Evolutionary conservation across 2,113 vertebrate species (phyloP).

Genomic region (Fulmarus glacialis): DNA sequence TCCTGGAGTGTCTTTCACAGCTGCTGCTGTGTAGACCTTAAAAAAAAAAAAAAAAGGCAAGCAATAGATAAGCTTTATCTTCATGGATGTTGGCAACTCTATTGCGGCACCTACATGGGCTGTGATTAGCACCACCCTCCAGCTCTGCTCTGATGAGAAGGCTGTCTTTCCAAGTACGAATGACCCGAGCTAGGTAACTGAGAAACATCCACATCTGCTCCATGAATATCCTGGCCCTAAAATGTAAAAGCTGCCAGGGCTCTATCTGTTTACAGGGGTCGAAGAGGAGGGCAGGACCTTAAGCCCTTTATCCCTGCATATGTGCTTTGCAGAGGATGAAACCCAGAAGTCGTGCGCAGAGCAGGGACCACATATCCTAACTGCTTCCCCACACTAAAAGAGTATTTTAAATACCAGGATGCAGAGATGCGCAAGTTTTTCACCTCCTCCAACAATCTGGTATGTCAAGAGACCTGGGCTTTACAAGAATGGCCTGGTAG

Average conservation of each 20-base stretch:
- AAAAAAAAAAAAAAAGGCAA: background rate
- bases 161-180: background rate
- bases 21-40: background rate
- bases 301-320: background rate
- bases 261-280: background rate
- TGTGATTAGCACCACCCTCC: background rate
- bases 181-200: background rate
- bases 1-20: background rate
- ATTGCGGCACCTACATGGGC: rapidly evolving
- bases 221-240: background rate
- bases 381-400: background rate
- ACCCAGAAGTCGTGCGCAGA: background rate
- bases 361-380: background rate
- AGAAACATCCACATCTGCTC: background rate
- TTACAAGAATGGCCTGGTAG: background rate
- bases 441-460: background rate
- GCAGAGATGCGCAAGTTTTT: background rate
- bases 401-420: background rate
- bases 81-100: background rate
- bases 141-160: background rate
- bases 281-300: background rate
- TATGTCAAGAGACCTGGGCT: background rate
- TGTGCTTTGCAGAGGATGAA: background rate
- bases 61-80: background rate
- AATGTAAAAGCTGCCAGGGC: background rate